A percentile compares a stretch with the other conserved stretches of the same genome.
Evolutionary conservation across 2,888 invertebrate genomes (phyloP).

Genomic region (Acholoe squamosa): DNA sequence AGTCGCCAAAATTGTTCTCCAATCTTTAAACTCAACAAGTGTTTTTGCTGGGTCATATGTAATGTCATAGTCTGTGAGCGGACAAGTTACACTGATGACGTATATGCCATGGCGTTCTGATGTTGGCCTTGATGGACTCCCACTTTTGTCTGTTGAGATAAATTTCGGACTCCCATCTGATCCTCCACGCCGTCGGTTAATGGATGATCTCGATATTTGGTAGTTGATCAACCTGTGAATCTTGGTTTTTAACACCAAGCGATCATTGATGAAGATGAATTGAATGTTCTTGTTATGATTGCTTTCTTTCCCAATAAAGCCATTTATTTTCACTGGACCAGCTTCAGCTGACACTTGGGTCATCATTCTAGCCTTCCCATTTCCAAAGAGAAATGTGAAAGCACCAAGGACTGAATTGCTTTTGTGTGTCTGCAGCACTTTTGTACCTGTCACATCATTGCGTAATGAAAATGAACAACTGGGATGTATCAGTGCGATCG

Average conservation of each 20-base stretch:
- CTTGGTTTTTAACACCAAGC: conserved; percentile 85
- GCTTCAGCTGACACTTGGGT: conserved; percentile 83
- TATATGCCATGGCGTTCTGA: conserved; percentile 83
- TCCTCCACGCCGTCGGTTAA: conserved; percentile 70
- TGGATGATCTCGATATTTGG: conserved; percentile 79
- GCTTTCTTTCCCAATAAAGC: conserved; percentile 85
- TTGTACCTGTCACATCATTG: conserved; percentile 87
- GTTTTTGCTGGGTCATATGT: conserved; percentile 85
- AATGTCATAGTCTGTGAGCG: conserved; percentile 85
- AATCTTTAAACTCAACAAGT: conserved; percentile 85
- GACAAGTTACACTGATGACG: conserved; percentile 86
- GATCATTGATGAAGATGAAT: conserved; percentile 88
- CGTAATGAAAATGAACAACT: conserved; percentile 88
- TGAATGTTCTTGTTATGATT: conserved; percentile 85
- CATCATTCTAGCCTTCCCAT: conserved; percentile 82
- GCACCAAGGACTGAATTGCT: conserved; percentile 85
- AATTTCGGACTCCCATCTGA: not conserved
- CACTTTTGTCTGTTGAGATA: conserved; percentile 3
- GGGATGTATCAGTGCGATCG: conserved; percentile 87
- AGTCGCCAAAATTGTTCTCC: conserved; percentile 84
- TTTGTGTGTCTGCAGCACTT: conserved; percentile 87
- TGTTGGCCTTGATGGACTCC: conserved; percentile 72
- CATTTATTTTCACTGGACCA: conserved; percentile 85
- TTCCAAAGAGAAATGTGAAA: conserved; percentile 84
- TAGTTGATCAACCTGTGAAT: conserved; percentile 84